phyloP scores from a whole-genome alignment of 1,140 invertebrate species.

The Drosophila parvula region DNA sequence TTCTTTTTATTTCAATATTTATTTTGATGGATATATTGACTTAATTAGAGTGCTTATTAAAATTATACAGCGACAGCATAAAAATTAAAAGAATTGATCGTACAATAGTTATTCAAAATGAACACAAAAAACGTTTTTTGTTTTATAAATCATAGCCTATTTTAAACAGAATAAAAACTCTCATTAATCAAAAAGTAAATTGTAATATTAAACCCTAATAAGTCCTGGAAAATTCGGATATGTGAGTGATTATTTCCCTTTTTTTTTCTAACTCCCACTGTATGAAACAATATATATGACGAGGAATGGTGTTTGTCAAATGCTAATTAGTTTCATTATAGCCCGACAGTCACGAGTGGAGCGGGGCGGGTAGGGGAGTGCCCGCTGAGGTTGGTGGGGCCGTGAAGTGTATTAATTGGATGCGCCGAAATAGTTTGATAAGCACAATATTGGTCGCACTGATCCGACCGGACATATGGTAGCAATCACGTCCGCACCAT shows the following conservation, averaged over 20 bases:
- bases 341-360: slow-evolving; percentile 34
- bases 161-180: neutral
- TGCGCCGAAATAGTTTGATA: slow-evolving; percentile 54
- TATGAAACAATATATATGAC: slow-evolving; percentile 28
- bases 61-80: neutral
- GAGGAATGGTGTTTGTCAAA: slow-evolving; percentile 57
- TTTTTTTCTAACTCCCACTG: slow-evolving; percentile 11
- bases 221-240: neutral
- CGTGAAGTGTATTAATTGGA: slow-evolving; percentile 65
- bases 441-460: slow-evolving; percentile 44
- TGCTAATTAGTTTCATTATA: slow-evolving; percentile 73
- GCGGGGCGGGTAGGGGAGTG: slow-evolving; percentile 1
- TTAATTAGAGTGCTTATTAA: neutral
- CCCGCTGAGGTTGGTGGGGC: slow-evolving; percentile 1
- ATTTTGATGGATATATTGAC: neutral
- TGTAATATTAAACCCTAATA: neutral
- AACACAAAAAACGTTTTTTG: too few species aligned
- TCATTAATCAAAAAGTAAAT: neutral
- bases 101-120: too few species aligned
- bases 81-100: neutral
- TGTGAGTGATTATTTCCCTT: neutral
- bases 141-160: neutral
- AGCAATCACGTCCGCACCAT: slow-evolving; percentile 43
- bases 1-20: too few species aligned
- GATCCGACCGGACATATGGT: slow-evolving; percentile 45